Percentiles rank a stretch among this genome's conserved stretches.
These are phyloP conservation scores for Chrysolina oricalcia DNA, from an alignment of 2,888 invertebrate genomes.

Conservation along the genomic window DNA sequence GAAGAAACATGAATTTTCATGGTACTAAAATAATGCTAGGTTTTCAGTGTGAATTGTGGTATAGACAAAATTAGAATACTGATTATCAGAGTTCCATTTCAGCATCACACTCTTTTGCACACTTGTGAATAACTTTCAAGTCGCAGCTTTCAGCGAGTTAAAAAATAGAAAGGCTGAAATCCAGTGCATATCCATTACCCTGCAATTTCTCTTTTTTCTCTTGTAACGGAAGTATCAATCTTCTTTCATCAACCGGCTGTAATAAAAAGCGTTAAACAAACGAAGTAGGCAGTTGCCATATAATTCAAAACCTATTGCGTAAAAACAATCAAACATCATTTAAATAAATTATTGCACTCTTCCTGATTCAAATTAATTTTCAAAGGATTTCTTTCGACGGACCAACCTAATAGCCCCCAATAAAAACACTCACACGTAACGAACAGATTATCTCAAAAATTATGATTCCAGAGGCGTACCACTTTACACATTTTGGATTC, in stretches of 20 bases:
- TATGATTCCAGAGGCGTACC: neutral
- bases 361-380: slow-evolving; percentile 24
- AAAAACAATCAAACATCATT: slow-evolving; percentile 21
- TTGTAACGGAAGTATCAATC: slow-evolving; percentile 13
- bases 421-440: slow-evolving; percentile 14
- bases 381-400: slow-evolving; percentile 1
- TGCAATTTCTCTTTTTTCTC: neutral
- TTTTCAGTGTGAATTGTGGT: too few species aligned
- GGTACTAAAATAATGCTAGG: too few species aligned
- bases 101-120: neutral
- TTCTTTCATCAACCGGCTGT: neutral
- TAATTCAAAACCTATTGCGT: slow-evolving; percentile 12
- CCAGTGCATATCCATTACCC: neutral
- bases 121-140: neutral
- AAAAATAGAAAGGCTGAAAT: neutral
- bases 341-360: slow-evolving; percentile 18
- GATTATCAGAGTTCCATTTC: neutral
- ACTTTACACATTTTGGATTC: too few species aligned
- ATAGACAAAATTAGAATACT: too few species aligned
- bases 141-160: neutral
- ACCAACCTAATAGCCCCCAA: slow-evolving; percentile 22
- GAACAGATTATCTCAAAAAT: neutral
- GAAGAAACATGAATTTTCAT: too few species aligned
- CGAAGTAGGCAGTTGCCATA: slow-evolving; percentile 12
- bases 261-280: slow-evolving; percentile 17